phyloP scores from a whole-genome alignment of 2,113 vertebrate species.

The Triplophysa dalaica region DNA sequence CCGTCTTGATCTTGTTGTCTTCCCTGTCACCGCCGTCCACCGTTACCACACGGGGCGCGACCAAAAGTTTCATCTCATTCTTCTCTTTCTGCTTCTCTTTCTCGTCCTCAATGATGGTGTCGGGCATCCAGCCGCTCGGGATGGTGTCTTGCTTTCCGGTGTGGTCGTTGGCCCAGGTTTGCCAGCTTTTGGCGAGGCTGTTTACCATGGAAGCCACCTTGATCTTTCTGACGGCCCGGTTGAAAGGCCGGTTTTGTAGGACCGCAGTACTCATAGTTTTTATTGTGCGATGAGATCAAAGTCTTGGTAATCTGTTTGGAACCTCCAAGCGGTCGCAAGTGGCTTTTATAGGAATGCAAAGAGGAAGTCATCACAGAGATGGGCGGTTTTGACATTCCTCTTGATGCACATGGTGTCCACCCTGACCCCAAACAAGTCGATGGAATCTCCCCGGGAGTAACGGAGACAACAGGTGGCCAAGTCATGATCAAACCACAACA shows the following conservation, averaged over 20 bases:
- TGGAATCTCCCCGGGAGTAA: constrained; percentile 61
- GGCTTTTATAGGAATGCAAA: constrained; percentile 70
- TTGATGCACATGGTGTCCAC: constrained; percentile 44
- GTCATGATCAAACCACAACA: constrained; percentile 29
- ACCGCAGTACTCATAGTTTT: constrained; percentile 58
- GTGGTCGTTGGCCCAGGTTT: constrained; percentile 73
- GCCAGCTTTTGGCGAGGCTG: constrained; percentile 75
- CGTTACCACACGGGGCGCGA: constrained; percentile 54
- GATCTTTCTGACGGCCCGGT: constrained; percentile 67
- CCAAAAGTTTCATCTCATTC: constrained; percentile 55
- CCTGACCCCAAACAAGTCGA: constrained; percentile 37
- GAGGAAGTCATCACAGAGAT: constrained; percentile 59
- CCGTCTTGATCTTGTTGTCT: constrained; percentile 60
- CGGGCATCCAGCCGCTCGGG: constrained; percentile 72
- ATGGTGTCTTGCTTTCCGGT: constrained; percentile 66
- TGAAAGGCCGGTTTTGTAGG: constrained; percentile 60
- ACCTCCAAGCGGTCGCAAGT: not conserved
- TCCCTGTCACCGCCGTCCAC: not conserved
- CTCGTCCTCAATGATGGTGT: constrained; percentile 58
- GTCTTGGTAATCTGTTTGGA: constrained; percentile 52
- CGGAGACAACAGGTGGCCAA: constrained; percentile 66
- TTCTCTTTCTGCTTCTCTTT: constrained; percentile 47
- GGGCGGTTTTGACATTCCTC: constrained; percentile 60
- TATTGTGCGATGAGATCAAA: constrained; percentile 35
- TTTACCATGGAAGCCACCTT: constrained; percentile 70